Base-by-base conservation (phyloP, 37 sponge, comb jelly and placozoan species). In the Lycopodina hypogea region DNA sequence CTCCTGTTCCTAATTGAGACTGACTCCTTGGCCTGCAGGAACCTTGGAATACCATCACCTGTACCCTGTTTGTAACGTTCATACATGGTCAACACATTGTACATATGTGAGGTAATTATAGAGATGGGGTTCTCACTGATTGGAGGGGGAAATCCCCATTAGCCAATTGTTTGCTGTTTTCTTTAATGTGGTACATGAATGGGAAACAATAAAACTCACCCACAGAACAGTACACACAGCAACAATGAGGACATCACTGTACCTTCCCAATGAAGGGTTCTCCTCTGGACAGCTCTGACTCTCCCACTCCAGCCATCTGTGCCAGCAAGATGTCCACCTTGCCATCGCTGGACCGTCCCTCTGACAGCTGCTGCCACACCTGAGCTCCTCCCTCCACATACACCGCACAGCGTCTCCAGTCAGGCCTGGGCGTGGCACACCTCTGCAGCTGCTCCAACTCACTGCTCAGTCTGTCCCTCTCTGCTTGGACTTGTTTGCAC, bases 351-450 rank as follows among this genome's bases (percentile, higher is more conserved):
- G 90, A 93, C 69, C 82, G 51, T 2, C 91, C 93, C n/a, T 87
- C 79, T 22, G 87, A 72, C 28, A 90, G 48, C 48, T 79, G 87
- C 22, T 60, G 48, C 97, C 98, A 94, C 42, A 42, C 81, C 75
- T 91, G 90, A 33, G 52, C 76, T 2, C 95, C 94, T 32, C 93
- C 93, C 52, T 93, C 86, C 9, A 93, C 36, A 48, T 87, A 93
- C 17, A 45, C 81, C 2, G 48, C 81, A 74, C 91, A 93, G 2
- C 92, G 83, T 19, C 34, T 64, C 96, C 96, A 96, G n/a, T 96
- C 91, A n/a, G 96, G 96, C 35, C 96, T 90, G 52, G 96, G 96
- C 1, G 96, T 96, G 28, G 96, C 92, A 45, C 85, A 88, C 24
- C 96, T 37, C 48, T 87, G 93, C 50, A 96, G 69, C 23, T 23